Evolutionary conservation across 1,140 invertebrate genomes (phyloP), one percentile per base, ranked within the genome.

Genomic region (Ganaspis sp.): DNA sequence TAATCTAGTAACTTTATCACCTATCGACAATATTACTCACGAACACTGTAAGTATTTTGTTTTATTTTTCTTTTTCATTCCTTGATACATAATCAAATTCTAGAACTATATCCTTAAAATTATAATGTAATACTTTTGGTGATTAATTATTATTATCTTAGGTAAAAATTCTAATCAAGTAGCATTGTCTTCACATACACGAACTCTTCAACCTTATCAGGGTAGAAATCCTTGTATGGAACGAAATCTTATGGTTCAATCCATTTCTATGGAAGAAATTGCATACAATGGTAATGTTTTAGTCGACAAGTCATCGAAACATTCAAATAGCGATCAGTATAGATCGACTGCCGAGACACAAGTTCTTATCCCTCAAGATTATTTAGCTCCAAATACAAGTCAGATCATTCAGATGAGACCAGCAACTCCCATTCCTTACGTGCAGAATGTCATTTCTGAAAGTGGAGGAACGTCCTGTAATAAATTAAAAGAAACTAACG

Each of bases 161-260:
- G 88, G 83, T 58, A 92, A 92, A 88, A 92, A 92, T 85, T 92
- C 91, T 0, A 92, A 92, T 75, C 90, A 92, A 79, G 81, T 90
- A 71, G 91, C 85, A 8, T 80, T 82, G 29, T 90, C 83, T 45
- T 75, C 78, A 1, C 89, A 90, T 40, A 75, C 77, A 2, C 89
- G 89, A 64, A 87, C 92, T 42, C 82, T 96, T 29, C 96, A 96
- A 82, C 96, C 96, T 1, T 95, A 97, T 88, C 96, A 98, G 87
- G 97, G 97, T 4, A 91, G 97, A 11, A 98, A 98, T 92, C 96
- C 96, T 0, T 98, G 96, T 81, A 93, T 97, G 83, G 96, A 98
- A 86, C 92, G 97, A 1, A 98, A 98, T 91, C 92, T 96, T 9
- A 94, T 95, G 83, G 76, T 88, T 49, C 92, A 92, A 23, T 91